These are phyloP conservation scores for Pantherophis guttatus DNA, from an alignment of 2,113 vertebrate species.

Conservation along the genomic window DNA sequence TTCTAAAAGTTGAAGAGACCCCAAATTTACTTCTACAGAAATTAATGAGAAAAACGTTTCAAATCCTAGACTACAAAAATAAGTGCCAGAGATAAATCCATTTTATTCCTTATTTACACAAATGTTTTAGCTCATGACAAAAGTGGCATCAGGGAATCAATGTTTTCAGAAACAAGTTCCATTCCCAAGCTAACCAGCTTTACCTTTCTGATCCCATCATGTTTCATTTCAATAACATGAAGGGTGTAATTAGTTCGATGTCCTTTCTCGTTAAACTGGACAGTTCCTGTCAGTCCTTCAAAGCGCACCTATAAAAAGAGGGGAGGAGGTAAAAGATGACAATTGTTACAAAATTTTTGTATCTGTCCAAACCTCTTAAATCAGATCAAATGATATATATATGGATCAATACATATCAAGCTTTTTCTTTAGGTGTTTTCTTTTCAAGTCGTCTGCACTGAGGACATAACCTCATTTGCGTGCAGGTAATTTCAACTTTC, in stretches of 20 bases:
- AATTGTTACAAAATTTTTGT: neutral
- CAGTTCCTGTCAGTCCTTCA: constrained; percentile 93
- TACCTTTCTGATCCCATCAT: constrained; percentile 91
- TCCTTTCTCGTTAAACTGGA: constrained; percentile 98
- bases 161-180: accelerated
- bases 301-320: constrained; percentile 81
- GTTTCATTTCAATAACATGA: constrained; percentile 91
- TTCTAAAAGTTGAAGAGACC: neutral
- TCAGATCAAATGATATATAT: neutral
- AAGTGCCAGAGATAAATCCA: neutral
- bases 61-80: neutral
- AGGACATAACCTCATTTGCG: neutral
- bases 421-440: neutral
- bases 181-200: neutral
- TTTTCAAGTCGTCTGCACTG: neutral
- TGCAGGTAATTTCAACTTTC: neutral
- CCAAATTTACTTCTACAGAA: neutral
- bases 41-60: neutral
- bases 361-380: neutral
- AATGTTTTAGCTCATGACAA: neutral
- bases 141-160: neutral
- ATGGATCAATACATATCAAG: neutral
- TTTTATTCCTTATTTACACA: neutral
- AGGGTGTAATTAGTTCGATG: constrained; percentile 94
- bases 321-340: neutral